Conservation (phyloP, 2,888 invertebrate genomes). For the Lepidochrysops patricia region DNA sequence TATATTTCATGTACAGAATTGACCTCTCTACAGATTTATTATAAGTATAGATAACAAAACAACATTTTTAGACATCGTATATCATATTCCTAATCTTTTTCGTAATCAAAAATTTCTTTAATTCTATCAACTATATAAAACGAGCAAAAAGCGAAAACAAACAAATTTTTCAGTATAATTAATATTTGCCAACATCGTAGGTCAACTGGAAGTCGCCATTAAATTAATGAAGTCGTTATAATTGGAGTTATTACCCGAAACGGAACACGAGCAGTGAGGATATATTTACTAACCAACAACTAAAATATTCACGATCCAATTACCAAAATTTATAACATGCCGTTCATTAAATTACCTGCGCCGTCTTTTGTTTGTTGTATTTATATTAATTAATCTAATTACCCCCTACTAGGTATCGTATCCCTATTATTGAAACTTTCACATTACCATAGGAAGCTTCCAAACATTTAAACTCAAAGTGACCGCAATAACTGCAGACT, state of each 20-base stretch:
- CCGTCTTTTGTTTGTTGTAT: background rate
- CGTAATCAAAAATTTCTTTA: background rate
- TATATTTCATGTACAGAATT: too few species aligned
- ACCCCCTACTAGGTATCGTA: too few species aligned
- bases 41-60: too few species aligned
- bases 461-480: too few species aligned
- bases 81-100: too few species aligned
- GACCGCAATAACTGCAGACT: too few species aligned
- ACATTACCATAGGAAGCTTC: too few species aligned
- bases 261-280: conserved; percentile 27
- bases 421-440: too few species aligned
- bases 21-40: too few species aligned
- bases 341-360: conserved; percentile 28
- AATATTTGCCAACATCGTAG: conserved; percentile 2
- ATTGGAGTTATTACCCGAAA: conserved; percentile 33
- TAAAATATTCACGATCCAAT: conserved; percentile 41
- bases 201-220: conserved; percentile 20
- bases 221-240: conserved; percentile 32
- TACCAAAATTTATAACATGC: conserved; percentile 35
- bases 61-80: too few species aligned
- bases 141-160: background rate
- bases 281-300: conserved; percentile 27
- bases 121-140: background rate
- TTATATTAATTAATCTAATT: too few species aligned
- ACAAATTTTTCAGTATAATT: background rate